Evolutionary conservation across 2,797 vertebrate genomes (phyloP).

Genomic region (Trachurus trachurus): DNA sequence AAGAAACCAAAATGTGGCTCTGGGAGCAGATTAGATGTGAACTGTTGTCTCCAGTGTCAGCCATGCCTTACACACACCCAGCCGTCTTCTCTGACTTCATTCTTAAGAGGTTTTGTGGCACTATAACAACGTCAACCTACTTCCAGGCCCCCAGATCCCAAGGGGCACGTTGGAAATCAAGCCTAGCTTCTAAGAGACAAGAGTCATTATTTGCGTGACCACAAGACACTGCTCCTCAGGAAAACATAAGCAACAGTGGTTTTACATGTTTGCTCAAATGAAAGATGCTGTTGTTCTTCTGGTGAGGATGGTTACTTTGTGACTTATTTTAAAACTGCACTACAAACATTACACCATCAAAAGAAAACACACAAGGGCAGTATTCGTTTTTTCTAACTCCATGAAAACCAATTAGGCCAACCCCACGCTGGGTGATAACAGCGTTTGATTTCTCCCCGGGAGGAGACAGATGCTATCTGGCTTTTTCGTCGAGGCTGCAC

Average conservation of each 20-base stretch:
- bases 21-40: slow-evolving; percentile 21
- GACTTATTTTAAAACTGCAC: no score
- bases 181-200: slow-evolving; percentile 21
- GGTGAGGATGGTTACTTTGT: not conserved
- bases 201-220: slow-evolving; percentile 6
- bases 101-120: slow-evolving; percentile 33
- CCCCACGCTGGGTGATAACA: slow-evolving; percentile 64
- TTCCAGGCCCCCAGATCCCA: slow-evolving; percentile 28
- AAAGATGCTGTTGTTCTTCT: slow-evolving; percentile 19
- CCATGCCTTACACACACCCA: slow-evolving; percentile 1
- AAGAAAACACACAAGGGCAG: slow-evolving; percentile 42
- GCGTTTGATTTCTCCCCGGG: slow-evolving; percentile 52
- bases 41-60: slow-evolving; percentile 28
- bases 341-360: slow-evolving; percentile 30
- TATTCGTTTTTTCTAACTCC: slow-evolving; percentile 50
- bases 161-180: slow-evolving; percentile 18
- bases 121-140: slow-evolving; percentile 30
- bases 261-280: slow-evolving; percentile 24
- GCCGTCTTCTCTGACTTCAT: slow-evolving; percentile 38
- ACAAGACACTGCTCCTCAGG: slow-evolving; percentile 18
- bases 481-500: slow-evolving; percentile 43
- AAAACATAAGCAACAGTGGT: not conserved
- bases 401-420: slow-evolving; percentile 64
- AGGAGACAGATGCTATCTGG: slow-evolving; percentile 72
- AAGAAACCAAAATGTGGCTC: slow-evolving; percentile 8